Evolutionary conservation across 2,113 vertebrate species (phyloP).

Genomic region (Oreocharis arfaki): DNA sequence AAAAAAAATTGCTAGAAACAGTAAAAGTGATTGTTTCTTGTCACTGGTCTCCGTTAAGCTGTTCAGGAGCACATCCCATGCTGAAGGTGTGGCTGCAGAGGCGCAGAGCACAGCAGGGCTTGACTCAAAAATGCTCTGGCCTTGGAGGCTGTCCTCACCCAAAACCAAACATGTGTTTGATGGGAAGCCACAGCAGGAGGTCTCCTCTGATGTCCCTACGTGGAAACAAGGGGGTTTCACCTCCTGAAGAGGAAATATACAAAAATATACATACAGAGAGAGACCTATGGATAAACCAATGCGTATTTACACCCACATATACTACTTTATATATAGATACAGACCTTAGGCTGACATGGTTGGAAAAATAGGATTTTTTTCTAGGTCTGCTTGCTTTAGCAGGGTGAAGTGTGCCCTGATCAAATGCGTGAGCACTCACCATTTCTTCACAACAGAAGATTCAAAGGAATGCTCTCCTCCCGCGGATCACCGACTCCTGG

Average conservation of each 20-base stretch:
- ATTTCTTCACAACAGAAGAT: background rate
- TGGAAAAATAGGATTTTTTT: background rate
- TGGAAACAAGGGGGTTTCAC: background rate
- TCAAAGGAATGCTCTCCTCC: rapidly evolving
- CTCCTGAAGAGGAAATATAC: background rate
- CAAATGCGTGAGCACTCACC: background rate
- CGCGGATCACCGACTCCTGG: background rate
- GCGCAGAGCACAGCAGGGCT: background rate
- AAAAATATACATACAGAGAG: background rate
- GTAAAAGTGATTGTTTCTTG: background rate
- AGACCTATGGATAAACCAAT: background rate
- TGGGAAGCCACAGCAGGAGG: background rate
- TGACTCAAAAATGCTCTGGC: background rate
- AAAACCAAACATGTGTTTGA: background rate
- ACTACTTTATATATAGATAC: rapidly evolving
- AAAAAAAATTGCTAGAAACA: background rate
- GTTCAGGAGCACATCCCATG: background rate
- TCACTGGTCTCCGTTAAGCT: background rate
- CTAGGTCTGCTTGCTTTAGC: background rate
- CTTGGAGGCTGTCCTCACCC: background rate
- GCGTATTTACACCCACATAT: rapidly evolving
- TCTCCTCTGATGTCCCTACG: background rate
- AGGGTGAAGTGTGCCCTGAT: background rate
- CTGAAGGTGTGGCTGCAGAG: background rate
- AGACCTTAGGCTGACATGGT: background rate